A percentile compares a stretch with the other conserved stretches of the same genome.
These are phyloP conservation scores for Toxotes chatareus DNA, from an alignment of 2,113 vertebrate species.

Conservation along the genomic window DNA sequence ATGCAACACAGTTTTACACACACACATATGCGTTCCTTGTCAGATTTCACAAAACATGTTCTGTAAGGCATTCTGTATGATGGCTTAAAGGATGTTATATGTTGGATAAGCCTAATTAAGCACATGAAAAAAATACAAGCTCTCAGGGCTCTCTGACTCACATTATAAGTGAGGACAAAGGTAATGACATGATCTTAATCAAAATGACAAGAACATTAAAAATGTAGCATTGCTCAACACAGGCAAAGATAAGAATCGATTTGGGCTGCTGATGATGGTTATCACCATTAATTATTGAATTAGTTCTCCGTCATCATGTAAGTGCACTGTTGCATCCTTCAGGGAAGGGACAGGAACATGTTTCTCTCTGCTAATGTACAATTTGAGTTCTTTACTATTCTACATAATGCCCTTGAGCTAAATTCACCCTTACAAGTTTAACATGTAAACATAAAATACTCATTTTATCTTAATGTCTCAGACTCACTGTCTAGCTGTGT, in stretches of 20 bases:
- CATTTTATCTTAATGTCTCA: conserved; percentile 33
- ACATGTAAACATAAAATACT: conserved; percentile 64
- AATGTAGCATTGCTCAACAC: conserved; percentile 79
- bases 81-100: conserved; percentile 20
- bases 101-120: conserved; percentile 53
- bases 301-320: conserved; percentile 76
- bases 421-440: conserved; percentile 58
- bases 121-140: conserved; percentile 16
- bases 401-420: conserved; percentile 55
- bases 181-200: conserved; percentile 78
- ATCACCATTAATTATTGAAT: conserved; percentile 83
- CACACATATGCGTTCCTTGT: not conserved
- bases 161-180: conserved; percentile 69
- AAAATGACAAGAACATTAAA: conserved; percentile 82
- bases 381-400: conserved; percentile 28
- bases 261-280: conserved; percentile 79
- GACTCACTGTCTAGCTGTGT: conserved; percentile 12
- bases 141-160: conserved; percentile 50
- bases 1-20: not conserved
- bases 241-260: conserved; percentile 80
- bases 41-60: not conserved
- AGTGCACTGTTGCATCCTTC: conserved; percentile 75
- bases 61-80: not conserved
- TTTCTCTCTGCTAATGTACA: conserved; percentile 67
- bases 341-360: conserved; percentile 50